Percentiles rank a stretch among this genome's conserved stretches.
phyloP scores from a whole-genome alignment of 2,888 invertebrate species.

The Tanaodytes sp. region DNA sequence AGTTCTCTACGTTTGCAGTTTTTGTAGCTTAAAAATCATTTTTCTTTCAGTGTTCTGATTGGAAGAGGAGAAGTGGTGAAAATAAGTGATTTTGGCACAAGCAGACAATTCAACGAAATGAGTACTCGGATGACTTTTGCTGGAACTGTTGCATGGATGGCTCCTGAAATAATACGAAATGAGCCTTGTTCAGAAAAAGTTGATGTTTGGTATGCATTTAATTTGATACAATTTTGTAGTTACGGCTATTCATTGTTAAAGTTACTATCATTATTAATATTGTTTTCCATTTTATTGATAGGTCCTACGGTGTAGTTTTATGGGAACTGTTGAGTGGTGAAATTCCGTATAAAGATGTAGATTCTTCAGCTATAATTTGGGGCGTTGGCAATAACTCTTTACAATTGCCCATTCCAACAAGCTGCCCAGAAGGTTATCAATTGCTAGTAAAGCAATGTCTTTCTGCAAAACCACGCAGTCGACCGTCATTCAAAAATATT shows the following conservation, averaged over 20 bases:
- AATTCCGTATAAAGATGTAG: slow-evolving; percentile 93
- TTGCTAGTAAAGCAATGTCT: slow-evolving; percentile 93
- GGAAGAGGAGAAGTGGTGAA: slow-evolving; percentile 87
- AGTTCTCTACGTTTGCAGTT: too few species aligned
- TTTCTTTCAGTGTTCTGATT: slow-evolving; percentile 87
- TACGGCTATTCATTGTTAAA: too few species aligned
- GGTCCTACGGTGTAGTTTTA: slow-evolving; percentile 96
- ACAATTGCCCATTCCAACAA: slow-evolving; percentile 90
- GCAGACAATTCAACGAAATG: slow-evolving; percentile 94
- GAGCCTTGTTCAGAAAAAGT: slow-evolving; percentile 98
- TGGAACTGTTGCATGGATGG: slow-evolving; percentile 99
- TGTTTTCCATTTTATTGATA: too few species aligned
- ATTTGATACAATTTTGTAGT: too few species aligned
- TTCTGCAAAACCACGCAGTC: slow-evolving; percentile 90
- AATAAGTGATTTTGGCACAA: slow-evolving; percentile 98
- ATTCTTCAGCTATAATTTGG: slow-evolving; percentile 97
- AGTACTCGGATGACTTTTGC: slow-evolving; percentile 98
- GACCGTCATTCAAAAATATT: slow-evolving; percentile 93
- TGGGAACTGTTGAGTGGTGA: slow-evolving; percentile 98
- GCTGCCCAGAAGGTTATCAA: slow-evolving; percentile 91
- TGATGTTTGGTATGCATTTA: slow-evolving; percentile 93
- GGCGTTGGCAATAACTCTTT: slow-evolving; percentile 96
- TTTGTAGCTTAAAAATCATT: too few species aligned
- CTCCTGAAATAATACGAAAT: slow-evolving; percentile 97
- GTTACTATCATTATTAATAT: too few species aligned